Base-by-base conservation (phyloP, 2,888 invertebrate genomes). In the Sinotaia quadrata region DNA sequence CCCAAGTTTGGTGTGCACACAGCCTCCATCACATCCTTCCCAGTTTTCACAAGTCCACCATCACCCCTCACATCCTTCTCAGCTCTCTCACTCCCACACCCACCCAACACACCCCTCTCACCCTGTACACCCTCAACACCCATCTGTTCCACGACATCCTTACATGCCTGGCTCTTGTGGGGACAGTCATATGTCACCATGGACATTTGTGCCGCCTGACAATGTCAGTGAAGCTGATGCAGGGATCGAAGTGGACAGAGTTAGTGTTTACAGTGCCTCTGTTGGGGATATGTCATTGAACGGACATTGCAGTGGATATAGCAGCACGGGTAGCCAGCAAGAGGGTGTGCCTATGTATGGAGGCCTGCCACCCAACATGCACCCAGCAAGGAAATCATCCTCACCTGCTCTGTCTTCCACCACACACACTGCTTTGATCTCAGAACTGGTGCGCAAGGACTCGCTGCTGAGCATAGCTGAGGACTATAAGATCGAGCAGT, bases 401-500 rank as follows among this genome's bases (percentile, higher is more conserved):
- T n/a, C 57, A 34, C 8, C n/a, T 7, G 18, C 24, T n/a, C 18
- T 7, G 2, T 2, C 18, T 8, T 15, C 56, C 12, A 8, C 51
- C 7, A 59, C 73, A 0, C 68, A 65, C 5, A 21, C 73, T 12
- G 54, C 66, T 33, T 61, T 78, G 41, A 74, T 82, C n/a, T 54
- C 74, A 27, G 79, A 80, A 37, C 70, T 82, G 34, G 67, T 80
- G 7, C 71, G 76, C 34, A 79, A 80, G 61, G 78, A 80, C 63
- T 66, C 68, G n/a, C 61, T 78, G 51, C 69, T 83, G 36, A 76
- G 77, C 59, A 81, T 82, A 24, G 79, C 78, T 4, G 76, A 76
- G 37, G 74, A 78, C 34, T 79, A 77, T 66, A 71, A 77, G 59
- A 71, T 78, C 34, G 76, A 79, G 15, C 75, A 80, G 51, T 69